A percentile compares a stretch with the other conserved stretches of the same genome.
Evolutionary conservation across 2,888 invertebrate species (phyloP).

Genomic region (Terebella lapidaria): DNA sequence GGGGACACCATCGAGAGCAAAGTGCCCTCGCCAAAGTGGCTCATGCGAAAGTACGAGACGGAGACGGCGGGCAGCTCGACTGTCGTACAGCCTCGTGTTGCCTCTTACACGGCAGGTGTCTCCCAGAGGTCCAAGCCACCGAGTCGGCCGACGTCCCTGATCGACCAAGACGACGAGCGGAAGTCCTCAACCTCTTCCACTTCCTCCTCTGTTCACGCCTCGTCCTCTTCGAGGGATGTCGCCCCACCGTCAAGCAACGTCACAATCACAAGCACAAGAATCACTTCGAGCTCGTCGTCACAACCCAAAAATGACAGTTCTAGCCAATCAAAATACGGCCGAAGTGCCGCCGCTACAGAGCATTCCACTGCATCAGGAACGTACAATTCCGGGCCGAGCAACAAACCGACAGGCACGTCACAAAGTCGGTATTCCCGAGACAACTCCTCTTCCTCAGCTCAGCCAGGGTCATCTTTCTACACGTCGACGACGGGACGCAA

Average conservation of each 20-base stretch:
- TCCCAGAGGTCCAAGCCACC: too few relatives aligned
- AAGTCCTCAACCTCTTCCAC: background rate
- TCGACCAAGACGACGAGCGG: background rate
- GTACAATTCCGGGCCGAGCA: background rate
- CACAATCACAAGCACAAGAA: too few relatives aligned
- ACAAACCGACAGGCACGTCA: background rate
- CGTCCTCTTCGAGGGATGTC: background rate
- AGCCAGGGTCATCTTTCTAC: too few relatives aligned
- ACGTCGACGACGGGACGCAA: background rate
- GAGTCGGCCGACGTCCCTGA: background rate
- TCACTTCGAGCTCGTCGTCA: too few relatives aligned
- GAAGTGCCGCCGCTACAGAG: background rate
- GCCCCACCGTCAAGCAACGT: too few relatives aligned
- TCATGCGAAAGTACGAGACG: slow-evolving; percentile 9
- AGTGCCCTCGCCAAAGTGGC: slow-evolving; percentile 6
- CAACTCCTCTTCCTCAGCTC: background rate
- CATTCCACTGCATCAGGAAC: background rate
- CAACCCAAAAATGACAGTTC: background rate
- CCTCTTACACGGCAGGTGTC: background rate
- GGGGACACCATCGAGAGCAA: background rate
- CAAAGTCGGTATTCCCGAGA: slow-evolving; percentile 2
- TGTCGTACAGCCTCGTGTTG: too few relatives aligned
- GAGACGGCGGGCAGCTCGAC: background rate
- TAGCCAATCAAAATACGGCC: background rate
- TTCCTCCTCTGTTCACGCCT: too few relatives aligned